These are phyloP conservation scores for Aplodontia rufa DNA, from an alignment of 2,113 vertebrate genomes.

Conservation along the genomic window DNA sequence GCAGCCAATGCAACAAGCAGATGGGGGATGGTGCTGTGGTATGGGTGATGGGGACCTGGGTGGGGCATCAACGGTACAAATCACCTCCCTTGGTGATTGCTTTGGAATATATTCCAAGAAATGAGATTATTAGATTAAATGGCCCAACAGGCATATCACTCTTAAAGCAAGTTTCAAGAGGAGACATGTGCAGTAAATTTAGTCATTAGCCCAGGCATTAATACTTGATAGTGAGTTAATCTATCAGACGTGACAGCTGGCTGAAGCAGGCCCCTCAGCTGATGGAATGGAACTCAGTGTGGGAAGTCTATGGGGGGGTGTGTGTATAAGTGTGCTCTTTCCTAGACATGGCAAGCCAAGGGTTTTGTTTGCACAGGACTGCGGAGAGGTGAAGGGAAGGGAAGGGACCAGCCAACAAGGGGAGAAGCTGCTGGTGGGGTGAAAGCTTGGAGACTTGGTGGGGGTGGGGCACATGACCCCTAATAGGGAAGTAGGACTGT, in stretches of 20 bases:
- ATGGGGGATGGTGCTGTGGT: background rate
- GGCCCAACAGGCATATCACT: background rate
- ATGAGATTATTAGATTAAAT: background rate
- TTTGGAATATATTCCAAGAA: background rate
- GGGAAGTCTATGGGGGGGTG: background rate
- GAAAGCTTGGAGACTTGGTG: background rate
- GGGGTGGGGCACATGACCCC: too few relatives aligned
- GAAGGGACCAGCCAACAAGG: rapidly evolving
- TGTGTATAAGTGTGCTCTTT: rapidly evolving
- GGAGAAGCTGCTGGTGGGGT: background rate
- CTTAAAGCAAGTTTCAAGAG: background rate
- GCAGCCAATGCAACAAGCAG: background rate
- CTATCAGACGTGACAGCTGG: background rate
- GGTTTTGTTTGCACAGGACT: background rate
- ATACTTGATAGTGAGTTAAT: background rate
- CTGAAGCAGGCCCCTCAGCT: background rate
- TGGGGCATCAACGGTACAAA: background rate
- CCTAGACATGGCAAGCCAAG: background rate
- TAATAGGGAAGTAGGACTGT: background rate
- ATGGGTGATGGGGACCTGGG: background rate
- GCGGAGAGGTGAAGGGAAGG: background rate
- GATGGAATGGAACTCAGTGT: background rate
- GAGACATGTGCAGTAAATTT: background rate
- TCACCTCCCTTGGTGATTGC: background rate
- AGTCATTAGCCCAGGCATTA: background rate